Evolutionary conservation across 1,140 invertebrate species (phyloP).

Genomic region (Brachionus manjavacas): DNA sequence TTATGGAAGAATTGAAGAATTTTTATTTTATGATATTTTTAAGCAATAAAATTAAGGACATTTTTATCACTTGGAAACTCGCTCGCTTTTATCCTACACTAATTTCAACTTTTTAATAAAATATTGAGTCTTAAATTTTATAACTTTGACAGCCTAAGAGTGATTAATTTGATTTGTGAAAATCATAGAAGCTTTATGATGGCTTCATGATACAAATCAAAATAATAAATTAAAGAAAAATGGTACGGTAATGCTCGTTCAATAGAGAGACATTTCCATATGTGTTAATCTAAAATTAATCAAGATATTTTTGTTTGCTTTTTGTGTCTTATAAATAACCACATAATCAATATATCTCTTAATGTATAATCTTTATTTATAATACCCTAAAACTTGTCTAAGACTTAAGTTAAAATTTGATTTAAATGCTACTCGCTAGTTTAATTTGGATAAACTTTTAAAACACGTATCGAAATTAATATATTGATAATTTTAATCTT

Average conservation of each 20-base stretch:
- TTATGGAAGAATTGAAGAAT: background rate
- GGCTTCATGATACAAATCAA: background rate
- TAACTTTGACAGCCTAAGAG: background rate
- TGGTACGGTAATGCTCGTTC: background rate
- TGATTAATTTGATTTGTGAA: background rate
- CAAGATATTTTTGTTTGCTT: background rate
- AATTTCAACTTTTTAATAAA: background rate
- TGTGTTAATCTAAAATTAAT: background rate
- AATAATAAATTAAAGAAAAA: background rate
- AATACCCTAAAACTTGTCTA: background rate
- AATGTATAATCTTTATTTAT: background rate
- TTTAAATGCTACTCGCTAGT: background rate
- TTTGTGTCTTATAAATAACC: background rate
- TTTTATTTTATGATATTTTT: background rate
- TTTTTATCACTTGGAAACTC: background rate
- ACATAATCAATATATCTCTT: background rate
- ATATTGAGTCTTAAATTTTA: background rate
- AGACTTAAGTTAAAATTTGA: background rate
- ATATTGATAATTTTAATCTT: background rate
- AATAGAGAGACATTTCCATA: background rate
- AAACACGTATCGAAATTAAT: background rate
- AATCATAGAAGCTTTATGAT: background rate
- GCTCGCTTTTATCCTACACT: background rate
- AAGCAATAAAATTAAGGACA: background rate
- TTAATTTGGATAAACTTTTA: background rate